These are phyloP conservation scores for Pachyuromys duprasi DNA, from an alignment of 2,797 vertebrate genomes.

Conservation along the genomic window DNA sequence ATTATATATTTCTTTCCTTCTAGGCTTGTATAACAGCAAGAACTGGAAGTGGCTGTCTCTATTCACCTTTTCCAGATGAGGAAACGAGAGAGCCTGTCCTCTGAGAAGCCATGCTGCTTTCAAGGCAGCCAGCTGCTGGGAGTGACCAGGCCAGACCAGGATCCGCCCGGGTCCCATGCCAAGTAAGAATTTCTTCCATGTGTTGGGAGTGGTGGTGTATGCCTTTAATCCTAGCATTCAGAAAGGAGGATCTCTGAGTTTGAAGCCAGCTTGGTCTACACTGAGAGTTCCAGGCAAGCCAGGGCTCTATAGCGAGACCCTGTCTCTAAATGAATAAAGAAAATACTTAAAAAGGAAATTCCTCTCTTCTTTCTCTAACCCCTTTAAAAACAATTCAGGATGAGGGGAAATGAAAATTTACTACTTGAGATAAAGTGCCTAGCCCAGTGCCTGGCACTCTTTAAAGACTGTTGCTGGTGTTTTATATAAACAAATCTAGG, in stretches of 20 bases:
- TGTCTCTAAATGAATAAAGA: background rate
- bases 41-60: background rate
- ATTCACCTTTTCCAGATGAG: background rate
- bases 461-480: background rate
- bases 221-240: background rate
- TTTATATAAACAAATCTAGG: background rate
- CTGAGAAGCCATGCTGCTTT: background rate
- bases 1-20: background rate
- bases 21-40: background rate
- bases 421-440: background rate
- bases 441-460: background rate
- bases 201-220: background rate
- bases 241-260: background rate
- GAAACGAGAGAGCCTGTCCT: background rate
- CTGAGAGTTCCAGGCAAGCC: background rate
- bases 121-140: background rate
- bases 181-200: background rate
- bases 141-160: fast-evolving
- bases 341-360: background rate
- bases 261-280: background rate
- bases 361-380: background rate
- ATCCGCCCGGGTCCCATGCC: background rate
- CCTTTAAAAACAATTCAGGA: background rate
- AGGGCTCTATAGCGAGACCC: background rate
- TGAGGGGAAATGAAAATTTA: background rate